Percentiles rank a stretch among this genome's conserved stretches.
Conservation (phyloP, 30 jellyfish, hydroid and myxozoan genomes). For the Sanderia malayensis region DNA sequence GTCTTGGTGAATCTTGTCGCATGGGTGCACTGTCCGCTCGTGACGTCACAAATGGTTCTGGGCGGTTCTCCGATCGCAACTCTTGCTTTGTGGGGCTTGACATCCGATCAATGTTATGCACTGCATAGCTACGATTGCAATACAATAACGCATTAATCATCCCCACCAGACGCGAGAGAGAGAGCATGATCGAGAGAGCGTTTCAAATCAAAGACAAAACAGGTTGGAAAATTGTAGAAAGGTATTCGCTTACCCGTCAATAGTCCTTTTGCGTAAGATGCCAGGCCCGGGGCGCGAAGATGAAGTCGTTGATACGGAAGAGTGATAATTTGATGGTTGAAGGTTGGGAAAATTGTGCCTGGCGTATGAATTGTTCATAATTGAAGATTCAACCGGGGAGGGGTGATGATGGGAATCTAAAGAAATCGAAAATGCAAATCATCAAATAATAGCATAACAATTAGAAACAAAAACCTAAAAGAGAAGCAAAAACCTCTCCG, state of each 20-base stretch:
- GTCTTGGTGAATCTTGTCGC: conserved; percentile 62
- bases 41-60: neutral
- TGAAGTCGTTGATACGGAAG: conserved; percentile 29
- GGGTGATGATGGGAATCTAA: conserved; percentile 63
- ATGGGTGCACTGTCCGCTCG: conserved; percentile 22
- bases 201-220: no score
- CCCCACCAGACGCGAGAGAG: no score
- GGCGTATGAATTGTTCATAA: conserved; percentile 48
- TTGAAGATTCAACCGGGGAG: conserved; percentile 51
- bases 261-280: conserved; percentile 81
- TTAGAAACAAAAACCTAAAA: neutral
- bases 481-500: no score
- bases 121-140: conserved; percentile 67
- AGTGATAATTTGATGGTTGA: conserved; percentile 51
- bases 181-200: no score
- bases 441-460: neutral
- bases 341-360: conserved; percentile 67
- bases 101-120: conserved; percentile 67
- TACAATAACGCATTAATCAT: no score
- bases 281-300: conserved; percentile 87
- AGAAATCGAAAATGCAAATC: no score
- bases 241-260: conserved; percentile 64
- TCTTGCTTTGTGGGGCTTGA: conserved; percentile 85
- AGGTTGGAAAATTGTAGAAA: no score
- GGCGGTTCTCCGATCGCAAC: conserved; percentile 27